Evolutionary conservation across 2,113 vertebrate species (phyloP), one percentile per base, ranked within the genome.

Genomic region (Tragulus kanchil): DNA sequence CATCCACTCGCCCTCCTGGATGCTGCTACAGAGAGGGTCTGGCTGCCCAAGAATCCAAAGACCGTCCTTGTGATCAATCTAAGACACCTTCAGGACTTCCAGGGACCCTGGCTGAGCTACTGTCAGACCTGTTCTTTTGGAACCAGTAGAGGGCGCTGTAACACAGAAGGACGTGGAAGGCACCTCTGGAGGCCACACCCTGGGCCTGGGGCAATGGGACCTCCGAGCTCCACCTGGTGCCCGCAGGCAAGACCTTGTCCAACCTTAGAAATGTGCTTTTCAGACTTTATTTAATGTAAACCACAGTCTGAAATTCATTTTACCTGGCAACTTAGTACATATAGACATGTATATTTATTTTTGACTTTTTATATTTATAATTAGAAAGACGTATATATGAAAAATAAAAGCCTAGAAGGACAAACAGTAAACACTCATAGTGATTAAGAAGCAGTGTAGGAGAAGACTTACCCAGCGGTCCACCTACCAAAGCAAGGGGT

Each of bases 101-200:
- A 48, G 21, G 2, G 16, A 14, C 36, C n/a, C 11, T 6, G 6
- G 11, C 59, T 28, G 36, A 16, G 61, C 28, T 17, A 4, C 1
- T 4, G 6, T 56, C 67, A 54, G 85, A 79, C n/a, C n/a, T 26
- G 17, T 64, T 31, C 17, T 54, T 15, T 21, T 17, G 3, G 0
- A 1, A 21, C 54, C 96, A 95, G 92, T 69, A 95, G 94, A 96
- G 82, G 94, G 77, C 28, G 9, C 56, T 3, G 0, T 25, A 75
- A 73, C 75, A 83, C 14, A 0, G 1, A 75, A n/a, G 23, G n/a
- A 85, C 23, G 4, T 31, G 0, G 8, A 45, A 17, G 36, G 28
- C 10, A 12, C 6, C 28, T 50, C 28, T 0, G 48, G 21, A 28
- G 26, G 3, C 21, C 31, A 31, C 73, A 52, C 15, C 13, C 13